Conservation (phyloP, 2,113 vertebrate genomes). For the Prunella himalayana region DNA sequence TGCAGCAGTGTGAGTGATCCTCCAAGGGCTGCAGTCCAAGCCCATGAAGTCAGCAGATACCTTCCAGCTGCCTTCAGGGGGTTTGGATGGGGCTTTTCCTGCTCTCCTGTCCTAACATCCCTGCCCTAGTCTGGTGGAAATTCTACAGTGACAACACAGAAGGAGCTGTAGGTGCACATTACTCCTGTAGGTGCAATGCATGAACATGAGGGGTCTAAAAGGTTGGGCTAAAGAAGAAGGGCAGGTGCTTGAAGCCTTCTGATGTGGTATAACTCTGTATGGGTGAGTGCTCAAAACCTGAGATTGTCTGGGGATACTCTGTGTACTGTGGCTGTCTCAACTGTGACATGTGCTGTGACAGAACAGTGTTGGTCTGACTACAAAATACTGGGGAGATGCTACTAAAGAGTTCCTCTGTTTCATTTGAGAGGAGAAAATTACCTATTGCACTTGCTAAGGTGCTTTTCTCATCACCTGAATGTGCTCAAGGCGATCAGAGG, state of each 20-base stretch:
- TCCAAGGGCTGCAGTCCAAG: background rate
- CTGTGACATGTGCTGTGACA: too few relatives aligned
- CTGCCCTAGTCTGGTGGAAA: background rate
- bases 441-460: background rate
- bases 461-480: background rate
- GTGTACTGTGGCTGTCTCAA: too few relatives aligned
- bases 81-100: background rate
- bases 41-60: background rate
- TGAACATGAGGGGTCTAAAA: too few relatives aligned
- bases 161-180: background rate
- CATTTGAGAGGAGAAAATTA: background rate
- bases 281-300: too few relatives aligned
- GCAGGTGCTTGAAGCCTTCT: too few relatives aligned
- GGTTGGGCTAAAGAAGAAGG: too few relatives aligned
- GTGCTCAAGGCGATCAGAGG: background rate
- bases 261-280: too few relatives aligned
- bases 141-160: background rate
- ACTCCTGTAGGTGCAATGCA: too few relatives aligned
- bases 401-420: background rate
- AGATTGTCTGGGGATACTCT: too few relatives aligned
- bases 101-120: background rate
- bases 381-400: background rate
- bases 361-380: accelerated
- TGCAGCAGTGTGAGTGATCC: background rate
- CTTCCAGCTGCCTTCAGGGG: background rate